Evolutionary conservation across 2,797 vertebrate species (phyloP).

Genomic region (Sebastolobus altivelis): DNA sequence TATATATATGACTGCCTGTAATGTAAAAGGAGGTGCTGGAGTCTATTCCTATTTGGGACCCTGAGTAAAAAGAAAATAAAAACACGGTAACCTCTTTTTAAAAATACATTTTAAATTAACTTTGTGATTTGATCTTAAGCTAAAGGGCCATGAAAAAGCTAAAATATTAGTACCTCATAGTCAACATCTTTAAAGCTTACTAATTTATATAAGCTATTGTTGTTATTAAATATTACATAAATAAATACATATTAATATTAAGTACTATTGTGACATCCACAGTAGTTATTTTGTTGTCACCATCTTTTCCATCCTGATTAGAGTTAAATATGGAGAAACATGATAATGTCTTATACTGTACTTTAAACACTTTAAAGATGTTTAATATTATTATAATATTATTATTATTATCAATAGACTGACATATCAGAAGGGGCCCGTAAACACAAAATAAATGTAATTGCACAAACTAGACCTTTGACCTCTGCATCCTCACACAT

Average conservation of each 20-base stretch:
- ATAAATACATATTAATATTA: too few species aligned
- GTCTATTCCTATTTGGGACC: background rate
- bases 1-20: too few species aligned
- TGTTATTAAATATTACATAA: background rate
- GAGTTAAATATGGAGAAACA: background rate
- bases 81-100: background rate
- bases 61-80: background rate
- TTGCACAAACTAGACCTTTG: constrained; percentile 43
- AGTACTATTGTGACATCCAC: background rate
- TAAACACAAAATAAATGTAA: constrained; percentile 44
- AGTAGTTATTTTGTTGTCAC: background rate
- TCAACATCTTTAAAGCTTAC: background rate
- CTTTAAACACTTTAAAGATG: background rate
- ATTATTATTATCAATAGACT: background rate
- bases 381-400: background rate
- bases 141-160: background rate
- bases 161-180: too few species aligned
- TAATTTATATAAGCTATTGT: background rate
- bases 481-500: constrained; percentile 34
- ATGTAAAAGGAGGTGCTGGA: background rate
- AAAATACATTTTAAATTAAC: background rate
- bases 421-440: constrained; percentile 4
- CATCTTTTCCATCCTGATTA: background rate
- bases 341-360: background rate
- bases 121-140: background rate